phyloP scores from a whole-genome alignment of 2,888 invertebrate genomes.

The Didymodactylos carnosus region DNA sequence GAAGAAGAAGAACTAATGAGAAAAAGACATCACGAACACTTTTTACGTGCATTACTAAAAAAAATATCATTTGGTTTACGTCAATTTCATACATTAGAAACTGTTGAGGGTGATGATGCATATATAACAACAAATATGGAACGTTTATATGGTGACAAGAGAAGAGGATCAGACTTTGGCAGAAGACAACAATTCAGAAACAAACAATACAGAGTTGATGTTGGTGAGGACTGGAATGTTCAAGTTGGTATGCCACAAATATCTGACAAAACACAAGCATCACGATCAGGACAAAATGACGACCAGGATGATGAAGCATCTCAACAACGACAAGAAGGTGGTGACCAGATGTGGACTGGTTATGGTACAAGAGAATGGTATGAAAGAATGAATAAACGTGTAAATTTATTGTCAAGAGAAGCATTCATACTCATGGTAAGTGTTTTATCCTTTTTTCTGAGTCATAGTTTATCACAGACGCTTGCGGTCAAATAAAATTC shows the following conservation, averaged over 20 bases:
- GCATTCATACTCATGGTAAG: neutral
- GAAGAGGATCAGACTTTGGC: neutral
- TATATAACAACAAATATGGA: neutral
- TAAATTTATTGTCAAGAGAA: neutral
- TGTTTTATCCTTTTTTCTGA: too few species aligned
- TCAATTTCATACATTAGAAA: neutral
- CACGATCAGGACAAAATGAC: neutral
- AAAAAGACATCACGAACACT: too few species aligned
- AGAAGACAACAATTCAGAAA: neutral
- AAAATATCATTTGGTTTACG: neutral
- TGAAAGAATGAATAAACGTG: neutral
- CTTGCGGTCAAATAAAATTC: too few species aligned
- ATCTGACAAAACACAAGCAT: neutral
- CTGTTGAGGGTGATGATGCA: neutral
- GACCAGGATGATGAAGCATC: neutral
- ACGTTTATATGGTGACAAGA: neutral
- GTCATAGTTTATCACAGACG: too few species aligned
- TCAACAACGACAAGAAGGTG: neutral
- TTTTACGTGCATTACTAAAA: neutral
- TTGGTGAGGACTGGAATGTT: neutral
- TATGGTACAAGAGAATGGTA: neutral
- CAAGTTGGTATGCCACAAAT: neutral
- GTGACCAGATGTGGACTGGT: neutral
- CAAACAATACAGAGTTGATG: neutral
- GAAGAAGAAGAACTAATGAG: too few species aligned